Evolutionary conservation across 2,888 invertebrate genomes (phyloP), one percentile per base, ranked within the genome.

Genomic region (Eilema caniola): DNA sequence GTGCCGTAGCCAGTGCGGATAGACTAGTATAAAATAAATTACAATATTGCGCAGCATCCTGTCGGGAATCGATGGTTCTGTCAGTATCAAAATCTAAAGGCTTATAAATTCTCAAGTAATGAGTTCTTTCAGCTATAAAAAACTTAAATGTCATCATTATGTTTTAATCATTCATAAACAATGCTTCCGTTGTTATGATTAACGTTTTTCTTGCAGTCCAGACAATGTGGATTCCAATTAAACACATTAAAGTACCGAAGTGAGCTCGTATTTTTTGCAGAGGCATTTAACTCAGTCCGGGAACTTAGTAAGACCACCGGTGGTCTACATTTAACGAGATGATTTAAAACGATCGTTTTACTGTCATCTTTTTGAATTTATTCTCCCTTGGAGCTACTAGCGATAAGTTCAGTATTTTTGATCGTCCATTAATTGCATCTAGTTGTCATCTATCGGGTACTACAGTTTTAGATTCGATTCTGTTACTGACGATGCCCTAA

Each of bases 141-240:
- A 33, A 33, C 31, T 8, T 33, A 33, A 33, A 33, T 33, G 31
- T 33, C 31, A 33, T 33, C 8, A 33, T 33, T 4, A 33, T 37
- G 12, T 37, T 37, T 37, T 37, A 12, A 56, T 65, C 8, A 53
- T 53, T n/a, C 53, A 53, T 53, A 65, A 56, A 65, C 20, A 65
- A 56, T 12, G 25, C 25, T 59, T 59, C 24, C 57, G 23, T 59
- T 59, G 25, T 24, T 24, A 59, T 12, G 24, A 8, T 24, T 59
- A 59, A 59, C 57, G 31, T 59, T 59, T 33, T 56, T 25, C n/a
- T 57, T n/a, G 53, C 53, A n/a, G 53, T 53, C n/a, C 53, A 53
- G 53, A 53, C 53, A 53, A n/a, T 53, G 53, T n/a, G 53, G n/a
- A 53, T n/a, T 53, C 53, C 53, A 53, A 53, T 53, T 53, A 53